Evolutionary conservation across 1,140 invertebrate genomes (phyloP).

Genomic region (Psix sp.): DNA sequence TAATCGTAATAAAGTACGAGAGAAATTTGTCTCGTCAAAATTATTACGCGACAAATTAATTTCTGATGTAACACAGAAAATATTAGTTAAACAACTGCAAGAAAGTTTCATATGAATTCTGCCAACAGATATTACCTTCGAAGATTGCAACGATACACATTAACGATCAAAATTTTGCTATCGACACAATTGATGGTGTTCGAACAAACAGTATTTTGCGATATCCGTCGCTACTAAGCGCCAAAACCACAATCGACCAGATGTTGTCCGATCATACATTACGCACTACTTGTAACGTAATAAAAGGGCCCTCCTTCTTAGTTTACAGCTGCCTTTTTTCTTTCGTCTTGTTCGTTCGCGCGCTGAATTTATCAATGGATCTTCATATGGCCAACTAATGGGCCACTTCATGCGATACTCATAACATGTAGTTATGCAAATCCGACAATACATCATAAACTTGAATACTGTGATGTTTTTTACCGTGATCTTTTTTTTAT

Average conservation of each 20-base stretch:
- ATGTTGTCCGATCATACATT: constrained; percentile 59
- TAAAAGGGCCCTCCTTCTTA: constrained; percentile 55
- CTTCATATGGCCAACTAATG: constrained; percentile 59
- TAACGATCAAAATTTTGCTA: constrained; percentile 6
- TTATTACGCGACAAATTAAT: too few species aligned
- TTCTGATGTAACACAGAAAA: too few species aligned
- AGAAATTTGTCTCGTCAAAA: too few species aligned
- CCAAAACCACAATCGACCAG: constrained; percentile 61
- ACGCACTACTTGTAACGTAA: constrained; percentile 60
- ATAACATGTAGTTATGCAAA: constrained; percentile 51
- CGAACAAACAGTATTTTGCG: constrained; percentile 29
- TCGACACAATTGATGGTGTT: constrained; percentile 29
- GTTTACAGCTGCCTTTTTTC: constrained; percentile 62
- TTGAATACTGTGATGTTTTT: constrained; percentile 40
- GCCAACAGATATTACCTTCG: too few species aligned
- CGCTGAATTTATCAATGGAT: constrained; percentile 63
- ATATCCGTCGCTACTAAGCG: constrained; percentile 56
- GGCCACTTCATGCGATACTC: constrained; percentile 49
- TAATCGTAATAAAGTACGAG: too few species aligned
- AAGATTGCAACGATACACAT: constrained; percentile 1
- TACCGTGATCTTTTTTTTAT: background rate
- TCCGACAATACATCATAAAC: constrained; percentile 43
- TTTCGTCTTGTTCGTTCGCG: constrained; percentile 56
- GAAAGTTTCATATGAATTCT: too few species aligned
- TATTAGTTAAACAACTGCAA: too few species aligned